Base-by-base conservation (phyloP, 2,113 vertebrate species). In the Lutjanus erythropterus region DNA sequence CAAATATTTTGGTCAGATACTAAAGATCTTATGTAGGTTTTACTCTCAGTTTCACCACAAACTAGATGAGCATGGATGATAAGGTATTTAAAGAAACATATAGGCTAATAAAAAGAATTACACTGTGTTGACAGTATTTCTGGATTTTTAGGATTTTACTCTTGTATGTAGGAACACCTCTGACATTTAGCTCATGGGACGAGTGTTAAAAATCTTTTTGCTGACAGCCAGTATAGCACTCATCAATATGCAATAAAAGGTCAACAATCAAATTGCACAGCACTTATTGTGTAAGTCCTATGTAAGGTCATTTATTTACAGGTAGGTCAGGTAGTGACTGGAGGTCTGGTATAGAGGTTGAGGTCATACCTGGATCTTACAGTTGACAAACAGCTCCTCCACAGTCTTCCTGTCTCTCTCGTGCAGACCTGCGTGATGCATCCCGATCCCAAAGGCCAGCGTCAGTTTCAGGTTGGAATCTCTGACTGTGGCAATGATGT, bases 401-500 rank as follows among this genome's bases (percentile, higher is more conserved):
- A 97, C 97, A 1, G 97, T 99, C 90, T 96, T 97, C n/a, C 98
- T 91, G 94, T 99, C 98, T 71, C 97, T 94, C 64, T 99, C 98
- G 23, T 99, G 98, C 39, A 99, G 91, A 0, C 98, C 98, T 0
- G 98, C 98, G 27, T 99, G 98, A 84, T 99, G 98, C 96, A 99
- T 96, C 69, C 98, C 97, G 75, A 99, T 99, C 78, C 98, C 98
- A 71, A 99, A 99, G 16, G 98, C 98, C 87, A 99, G 95, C 0
- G 97, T 99, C 52, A 99, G 93, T 93, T 99, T 99, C 88, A 99
- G 94, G 90, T 98, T 99, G 1, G 97, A 98, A 73, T 99, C 98
- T 86, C 96, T 95, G 15, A 99, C 85, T 0, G 97, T 99, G 71
- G 65, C 95, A 78, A 99, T 99, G 88, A 99, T 95, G 82, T 96